Evolutionary conservation across 2,888 invertebrate genomes (phyloP).

Genomic region (Aporophyla lueneburgensis): DNA sequence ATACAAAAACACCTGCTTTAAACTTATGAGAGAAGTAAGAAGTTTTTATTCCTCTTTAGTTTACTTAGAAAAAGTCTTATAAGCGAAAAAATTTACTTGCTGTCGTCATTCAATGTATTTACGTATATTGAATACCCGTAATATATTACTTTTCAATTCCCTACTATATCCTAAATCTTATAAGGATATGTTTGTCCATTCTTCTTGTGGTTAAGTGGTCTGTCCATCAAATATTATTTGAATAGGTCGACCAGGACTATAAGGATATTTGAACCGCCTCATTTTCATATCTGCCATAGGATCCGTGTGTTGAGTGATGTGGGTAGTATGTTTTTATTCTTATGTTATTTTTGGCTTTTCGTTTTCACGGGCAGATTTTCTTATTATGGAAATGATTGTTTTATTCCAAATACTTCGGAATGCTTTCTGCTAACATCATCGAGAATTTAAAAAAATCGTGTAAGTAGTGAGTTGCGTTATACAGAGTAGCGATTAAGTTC

Average conservation of each 20-base stretch:
- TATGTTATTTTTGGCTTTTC: conserved; percentile 11
- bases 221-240: conserved; percentile 53
- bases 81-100: too few species aligned
- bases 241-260: conserved; percentile 21
- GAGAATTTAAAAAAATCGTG: background rate
- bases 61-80: background rate
- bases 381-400: background rate
- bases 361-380: background rate
- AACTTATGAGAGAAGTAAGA: background rate
- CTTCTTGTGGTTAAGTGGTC: conserved; percentile 35
- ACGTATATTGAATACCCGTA: background rate
- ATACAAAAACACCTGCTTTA: too few species aligned
- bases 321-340: conserved; percentile 51
- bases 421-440: background rate
- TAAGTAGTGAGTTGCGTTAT: too few species aligned
- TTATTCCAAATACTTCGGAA: background rate
- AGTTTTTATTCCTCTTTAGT: background rate
- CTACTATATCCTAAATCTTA: conserved; percentile 1
- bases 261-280: conserved; percentile 38
- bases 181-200: conserved; percentile 13
- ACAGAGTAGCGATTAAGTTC: too few species aligned
- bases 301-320: conserved; percentile 61
- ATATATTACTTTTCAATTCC: background rate
- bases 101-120: background rate
- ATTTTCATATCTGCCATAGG: conserved; percentile 55